Conservation (phyloP, 2,113 vertebrate genomes). For the Aegotheles bennettii region DNA sequence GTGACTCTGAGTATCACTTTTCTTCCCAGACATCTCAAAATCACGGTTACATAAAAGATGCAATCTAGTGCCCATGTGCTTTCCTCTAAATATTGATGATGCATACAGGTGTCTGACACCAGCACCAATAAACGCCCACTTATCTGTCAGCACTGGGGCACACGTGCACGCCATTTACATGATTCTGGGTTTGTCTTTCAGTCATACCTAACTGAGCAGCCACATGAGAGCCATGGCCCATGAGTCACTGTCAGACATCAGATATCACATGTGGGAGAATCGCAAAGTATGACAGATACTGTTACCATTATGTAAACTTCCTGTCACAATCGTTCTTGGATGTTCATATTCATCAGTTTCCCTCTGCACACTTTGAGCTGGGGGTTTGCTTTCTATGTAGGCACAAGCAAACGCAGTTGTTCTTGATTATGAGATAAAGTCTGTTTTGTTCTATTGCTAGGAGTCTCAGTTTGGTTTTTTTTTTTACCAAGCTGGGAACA, state of each 20-base stretch:
- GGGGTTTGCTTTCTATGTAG: slow-evolving; percentile 22
- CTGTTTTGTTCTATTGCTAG: slow-evolving; percentile 13
- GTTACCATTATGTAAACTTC: slow-evolving; percentile 46
- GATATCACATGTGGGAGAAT: slow-evolving; percentile 55
- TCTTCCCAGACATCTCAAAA: slow-evolving; percentile 14
- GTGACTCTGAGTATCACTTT: neutral
- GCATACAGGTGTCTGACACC: neutral
- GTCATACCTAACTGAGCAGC: slow-evolving; percentile 5
- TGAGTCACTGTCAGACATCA: slow-evolving; percentile 49
- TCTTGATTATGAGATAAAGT: neutral
- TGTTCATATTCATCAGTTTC: slow-evolving; percentile 34
- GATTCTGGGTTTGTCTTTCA: neutral
- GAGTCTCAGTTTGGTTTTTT: neutral
- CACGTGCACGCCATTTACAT: neutral
- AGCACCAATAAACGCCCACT: slow-evolving; percentile 8
- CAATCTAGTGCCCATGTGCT: neutral
- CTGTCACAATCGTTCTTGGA: slow-evolving; percentile 21
- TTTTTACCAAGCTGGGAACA: neutral
- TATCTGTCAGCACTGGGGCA: neutral
- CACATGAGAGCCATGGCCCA: neutral
- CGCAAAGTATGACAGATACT: slow-evolving; percentile 33
- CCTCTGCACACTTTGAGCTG: neutral
- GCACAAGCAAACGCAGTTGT: neutral
- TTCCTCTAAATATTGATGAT: neutral
- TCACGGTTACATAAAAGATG: neutral